Evolutionary conservation across 2,888 invertebrate genomes (phyloP), one percentile per base, ranked within the genome.

Genomic region (Hyposoter dolosus): DNA sequence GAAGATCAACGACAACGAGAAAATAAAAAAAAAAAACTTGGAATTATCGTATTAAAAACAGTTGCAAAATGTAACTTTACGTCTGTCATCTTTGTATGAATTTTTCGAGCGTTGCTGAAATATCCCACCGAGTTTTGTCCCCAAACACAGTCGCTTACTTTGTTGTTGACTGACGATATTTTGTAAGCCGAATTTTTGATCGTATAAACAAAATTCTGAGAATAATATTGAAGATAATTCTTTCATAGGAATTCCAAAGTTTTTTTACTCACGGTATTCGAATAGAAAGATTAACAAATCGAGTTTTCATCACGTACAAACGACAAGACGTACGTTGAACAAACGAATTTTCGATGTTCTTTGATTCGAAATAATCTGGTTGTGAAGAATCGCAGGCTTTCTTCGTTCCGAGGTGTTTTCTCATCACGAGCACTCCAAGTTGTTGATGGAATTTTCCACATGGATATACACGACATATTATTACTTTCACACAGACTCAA

Each of bases 381-480:
- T n/a, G 4, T 0, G n/a, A 65, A 35, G 17, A 35, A 7, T 65
- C 32, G 32, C 63, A 17, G n/a, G 9, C 43, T n/a, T 35, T 32
- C 9, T 6, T 65, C n/a, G 28, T 65, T 65, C 1, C 5, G 9
- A n/a, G 17, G 15, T 7, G 7, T 35, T 65, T 65, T 65, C 63
- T 17, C 63, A 10, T 66, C 35, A 40, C 28, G n/a, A 6, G 19
- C 35, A 40, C n/a, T 66, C 15, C 4, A 4, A 28, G 40, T 66
- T 66, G 17, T 40, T 9, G 45, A 15, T 45, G 71, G 80, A 81
- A 74, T 32, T 81, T 81, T 81, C 80, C 72, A 81, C 4, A 19
- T 43, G 23, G 9, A n/a, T 43, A 19, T 19, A 23, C 19, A 43
- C 40, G 6, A 72, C 12, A n/a, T 5, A 23, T 72, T 19, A 32